A percentile compares a stretch with the other conserved stretches of the same genome.
Evolutionary conservation across 2,113 vertebrate genomes (phyloP).

Genomic region (Felis chaus): DNA sequence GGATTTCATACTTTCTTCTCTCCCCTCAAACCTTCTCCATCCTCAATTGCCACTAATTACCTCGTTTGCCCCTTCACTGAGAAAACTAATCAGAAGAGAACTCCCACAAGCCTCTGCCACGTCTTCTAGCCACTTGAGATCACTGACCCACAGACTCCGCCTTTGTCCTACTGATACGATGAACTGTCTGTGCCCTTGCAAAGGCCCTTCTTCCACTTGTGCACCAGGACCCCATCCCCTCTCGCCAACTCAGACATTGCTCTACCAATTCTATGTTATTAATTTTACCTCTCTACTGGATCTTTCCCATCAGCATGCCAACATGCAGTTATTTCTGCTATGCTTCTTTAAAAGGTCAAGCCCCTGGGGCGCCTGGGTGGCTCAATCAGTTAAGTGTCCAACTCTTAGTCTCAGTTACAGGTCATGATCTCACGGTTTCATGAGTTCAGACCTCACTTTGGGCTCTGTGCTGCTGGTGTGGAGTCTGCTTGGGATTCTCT

Average conservation of each 20-base stretch:
- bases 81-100: slow-evolving; percentile 20
- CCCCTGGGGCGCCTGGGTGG: no score
- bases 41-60: background rate
- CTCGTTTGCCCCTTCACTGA: background rate
- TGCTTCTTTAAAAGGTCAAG: background rate
- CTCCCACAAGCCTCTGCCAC: background rate
- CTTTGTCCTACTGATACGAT: background rate
- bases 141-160: background rate
- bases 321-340: background rate
- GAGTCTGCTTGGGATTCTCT: no score
- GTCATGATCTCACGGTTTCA: no score
- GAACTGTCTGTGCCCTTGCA: background rate
- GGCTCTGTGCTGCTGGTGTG: no score
- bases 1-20: background rate
- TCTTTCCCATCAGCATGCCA: background rate
- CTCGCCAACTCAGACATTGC: background rate
- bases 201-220: background rate
- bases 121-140: background rate
- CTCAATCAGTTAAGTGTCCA: no score
- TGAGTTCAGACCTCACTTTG: no score
- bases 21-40: background rate
- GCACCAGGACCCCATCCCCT: background rate
- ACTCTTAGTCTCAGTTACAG: no score
- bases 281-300: background rate
- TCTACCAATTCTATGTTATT: background rate